Evolutionary conservation across 1,140 invertebrate genomes (phyloP), one percentile per base, ranked within the genome.

Genomic region (Drosophila parabipectinata): DNA sequence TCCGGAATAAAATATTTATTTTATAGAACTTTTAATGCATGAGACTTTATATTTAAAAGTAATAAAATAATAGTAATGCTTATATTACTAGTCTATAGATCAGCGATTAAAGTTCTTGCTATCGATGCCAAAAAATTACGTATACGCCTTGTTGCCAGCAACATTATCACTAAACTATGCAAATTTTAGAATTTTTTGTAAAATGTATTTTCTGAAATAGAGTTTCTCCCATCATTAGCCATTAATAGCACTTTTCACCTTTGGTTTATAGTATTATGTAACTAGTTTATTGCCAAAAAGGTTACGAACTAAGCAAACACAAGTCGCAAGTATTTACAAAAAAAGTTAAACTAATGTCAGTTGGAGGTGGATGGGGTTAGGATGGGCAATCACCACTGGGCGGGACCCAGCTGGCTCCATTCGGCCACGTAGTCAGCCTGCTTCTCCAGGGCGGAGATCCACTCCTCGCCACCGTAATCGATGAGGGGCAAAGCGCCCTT

Each of bases 401-500:
- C 93, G 14, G 93, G 93, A 12, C 95, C 95, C 80, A 94, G 94
- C 6, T 93, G 91, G 78, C 95, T 95, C 95, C 95, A 95, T 71
- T 94, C 94, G 87, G 93, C 90, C 28, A 96, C 94, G 66, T 94
- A 94, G 3, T 94, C 94, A 1, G 95, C 88, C 58, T 94, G 92
- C 8, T 94, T 91, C n/a, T 94, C 82, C 57, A 96, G 92, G 14
- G 93, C 91, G 8, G 95, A 95, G 83, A 95, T 96, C 96, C 96
- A 97, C 50, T 96, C 94, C 1, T 93, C 94, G 4, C 95, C 94
- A 8, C 93, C 93, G 77, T 97, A 97, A 91, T 97, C 93, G 54
- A 97, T 96, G 72, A 94, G 94, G 1, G 96, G 95, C 84, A 95
- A 93, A 1, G 93, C 93, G 2, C 96, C 96, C 9, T 96, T 91